A percentile compares a stretch with the other conserved stretches of the same genome.
phyloP scores from a whole-genome alignment of 2,888 invertebrate genomes.

The Penaeus monodon region DNA sequence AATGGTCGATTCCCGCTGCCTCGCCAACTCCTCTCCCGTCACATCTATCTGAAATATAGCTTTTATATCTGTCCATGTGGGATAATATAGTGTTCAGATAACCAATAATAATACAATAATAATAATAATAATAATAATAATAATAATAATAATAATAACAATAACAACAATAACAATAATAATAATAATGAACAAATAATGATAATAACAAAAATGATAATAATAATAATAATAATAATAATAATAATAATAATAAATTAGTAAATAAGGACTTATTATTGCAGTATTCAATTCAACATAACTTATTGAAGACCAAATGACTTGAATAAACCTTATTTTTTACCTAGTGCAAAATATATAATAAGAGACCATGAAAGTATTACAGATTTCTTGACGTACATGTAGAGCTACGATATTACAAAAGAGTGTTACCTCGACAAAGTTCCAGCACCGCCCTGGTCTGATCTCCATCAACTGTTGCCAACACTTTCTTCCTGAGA shows the following conservation, averaged over 20 bases:
- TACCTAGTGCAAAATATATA: neutral
- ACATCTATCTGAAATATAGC: constrained; percentile 76
- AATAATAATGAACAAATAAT: too few relatives aligned
- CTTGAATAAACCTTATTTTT: too few relatives aligned
- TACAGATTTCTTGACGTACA: constrained; percentile 27
- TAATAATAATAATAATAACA: too few relatives aligned
- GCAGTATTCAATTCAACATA: too few relatives aligned
- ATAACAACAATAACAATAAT: too few relatives aligned
- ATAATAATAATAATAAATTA: too few relatives aligned
- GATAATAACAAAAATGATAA: too few relatives aligned
- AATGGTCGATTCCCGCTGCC: constrained; percentile 75
- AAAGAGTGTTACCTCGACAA: constrained; percentile 76
- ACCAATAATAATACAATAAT: too few relatives aligned
- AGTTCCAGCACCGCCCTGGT: constrained; percentile 84
- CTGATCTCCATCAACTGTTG: constrained; percentile 79
- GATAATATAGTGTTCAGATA: neutral
- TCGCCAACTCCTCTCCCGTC: constrained; percentile 76
- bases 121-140: too few relatives aligned
- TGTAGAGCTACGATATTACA: constrained; percentile 18
- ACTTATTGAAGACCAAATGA: too few relatives aligned
- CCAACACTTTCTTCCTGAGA: constrained; percentile 81
- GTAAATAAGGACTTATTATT: too few relatives aligned
- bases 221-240: too few relatives aligned
- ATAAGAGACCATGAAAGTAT: neutral
- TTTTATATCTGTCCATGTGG: constrained; percentile 40